phyloP scores from a whole-genome alignment of 2,113 vertebrate genomes.

The Poeciliopsis retropinna region DNA sequence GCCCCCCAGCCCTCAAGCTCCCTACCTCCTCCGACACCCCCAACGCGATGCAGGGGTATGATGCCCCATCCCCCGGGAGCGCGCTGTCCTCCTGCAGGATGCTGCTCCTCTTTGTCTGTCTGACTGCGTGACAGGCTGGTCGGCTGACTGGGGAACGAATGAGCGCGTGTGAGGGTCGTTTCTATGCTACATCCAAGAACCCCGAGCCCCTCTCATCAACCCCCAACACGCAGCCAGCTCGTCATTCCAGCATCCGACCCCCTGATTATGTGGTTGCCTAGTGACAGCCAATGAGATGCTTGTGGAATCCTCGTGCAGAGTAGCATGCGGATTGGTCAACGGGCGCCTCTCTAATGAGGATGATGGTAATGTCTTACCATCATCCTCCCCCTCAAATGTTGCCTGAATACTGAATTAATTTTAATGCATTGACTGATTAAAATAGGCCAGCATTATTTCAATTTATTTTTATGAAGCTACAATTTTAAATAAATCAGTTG shows the following conservation, averaged over 20 bases:
- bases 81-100: constrained; percentile 74
- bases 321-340: constrained; percentile 70
- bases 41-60: constrained; percentile 81
- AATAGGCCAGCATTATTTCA: neutral
- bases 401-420: constrained; percentile 45
- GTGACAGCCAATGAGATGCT: constrained; percentile 81
- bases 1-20: constrained; percentile 73
- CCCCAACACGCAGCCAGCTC: constrained; percentile 65
- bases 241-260: constrained; percentile 73
- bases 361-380: constrained; percentile 77
- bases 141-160: constrained; percentile 50
- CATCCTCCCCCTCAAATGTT: constrained; percentile 55
- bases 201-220: constrained; percentile 64
- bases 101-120: constrained; percentile 80
- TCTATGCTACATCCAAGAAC: constrained; percentile 58
- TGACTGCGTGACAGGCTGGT: constrained; percentile 43
- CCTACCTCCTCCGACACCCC: constrained; percentile 80
- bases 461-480: neutral
- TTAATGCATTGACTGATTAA: constrained; percentile 19
- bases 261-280: constrained; percentile 84
- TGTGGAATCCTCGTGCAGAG: constrained; percentile 69
- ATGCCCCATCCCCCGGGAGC: constrained; percentile 82
- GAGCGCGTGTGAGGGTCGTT: constrained; percentile 52
- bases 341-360: constrained; percentile 79
- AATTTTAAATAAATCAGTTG: neutral